Evolutionary conservation across 2,888 invertebrate species (phyloP).

Genomic region (Trypoxylon attenuatum): DNA sequence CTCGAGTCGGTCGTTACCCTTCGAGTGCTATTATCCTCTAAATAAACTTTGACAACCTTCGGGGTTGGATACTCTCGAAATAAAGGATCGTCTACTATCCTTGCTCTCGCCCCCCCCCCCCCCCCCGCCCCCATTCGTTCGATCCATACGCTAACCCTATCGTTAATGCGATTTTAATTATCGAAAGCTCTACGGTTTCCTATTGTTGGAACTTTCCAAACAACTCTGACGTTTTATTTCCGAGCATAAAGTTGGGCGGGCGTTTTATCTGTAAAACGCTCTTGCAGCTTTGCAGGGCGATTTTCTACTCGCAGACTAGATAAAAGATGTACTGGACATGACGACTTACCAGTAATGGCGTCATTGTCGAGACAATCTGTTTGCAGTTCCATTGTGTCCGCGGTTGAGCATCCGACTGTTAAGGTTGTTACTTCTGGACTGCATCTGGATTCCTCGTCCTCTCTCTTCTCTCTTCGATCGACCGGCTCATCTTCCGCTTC

Average conservation of each 20-base stretch:
- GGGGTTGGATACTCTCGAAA: constrained; percentile 17
- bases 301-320: no score
- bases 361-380: constrained; percentile 83
- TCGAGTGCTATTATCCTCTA: constrained; percentile 46
- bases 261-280: background rate
- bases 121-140: no score
- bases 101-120: no score
- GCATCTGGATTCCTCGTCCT: constrained; percentile 65
- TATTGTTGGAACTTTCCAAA: no score
- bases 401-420: constrained; percentile 85
- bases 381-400: constrained; percentile 87
- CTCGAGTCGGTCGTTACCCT: constrained; percentile 36
- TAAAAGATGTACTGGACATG: no score
- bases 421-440: constrained; percentile 80
- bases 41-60: constrained; percentile 44
- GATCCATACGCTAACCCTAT: background rate
- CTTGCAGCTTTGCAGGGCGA: background rate
- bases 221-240: background rate
- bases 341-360: constrained; percentile 66
- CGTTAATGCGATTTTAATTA: constrained; percentile 21
- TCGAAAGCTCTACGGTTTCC: background rate
- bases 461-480: constrained; percentile 55
- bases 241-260: background rate
- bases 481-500: constrained; percentile 27
- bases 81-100: background rate